phyloP scores from a whole-genome alignment of 35 echinoderm and acorn worm species.

The Ptychodera flava region DNA sequence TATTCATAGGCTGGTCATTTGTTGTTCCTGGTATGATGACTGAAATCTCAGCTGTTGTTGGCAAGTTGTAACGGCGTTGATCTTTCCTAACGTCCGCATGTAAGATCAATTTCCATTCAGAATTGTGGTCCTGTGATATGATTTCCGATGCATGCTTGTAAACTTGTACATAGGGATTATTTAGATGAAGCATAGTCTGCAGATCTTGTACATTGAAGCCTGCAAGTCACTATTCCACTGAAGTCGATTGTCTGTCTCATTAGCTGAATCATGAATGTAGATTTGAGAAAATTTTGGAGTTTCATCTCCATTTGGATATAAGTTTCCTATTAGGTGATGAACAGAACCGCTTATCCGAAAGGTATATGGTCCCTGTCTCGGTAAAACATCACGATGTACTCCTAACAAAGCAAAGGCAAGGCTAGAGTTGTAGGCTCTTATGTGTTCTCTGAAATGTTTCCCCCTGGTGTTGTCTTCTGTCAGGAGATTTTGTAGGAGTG shows the following conservation, averaged over 20 bases:
- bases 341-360: not conserved
- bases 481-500: not conserved
- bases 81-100: not conserved
- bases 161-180: not conserved
- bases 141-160: not conserved
- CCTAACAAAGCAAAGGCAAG: not conserved
- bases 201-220: not conserved
- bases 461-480: not conserved
- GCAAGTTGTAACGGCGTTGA: not conserved
- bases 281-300: slow-evolving; percentile 2
- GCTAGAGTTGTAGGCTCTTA: not conserved
- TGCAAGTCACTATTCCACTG: not conserved
- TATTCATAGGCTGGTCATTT: not conserved
- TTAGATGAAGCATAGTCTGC: not conserved
- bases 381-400: not conserved
- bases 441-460: not conserved
- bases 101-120: not conserved
- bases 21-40: not conserved
- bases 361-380: not conserved
- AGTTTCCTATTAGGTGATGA: not conserved
- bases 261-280: not conserved
- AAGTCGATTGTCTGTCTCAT: not conserved
- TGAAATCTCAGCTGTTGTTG: not conserved
- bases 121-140: not conserved
- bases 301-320: not conserved